Evolutionary conservation across 2,113 vertebrate species (phyloP).

Genomic region (Thryonomys swinderianus): DNA sequence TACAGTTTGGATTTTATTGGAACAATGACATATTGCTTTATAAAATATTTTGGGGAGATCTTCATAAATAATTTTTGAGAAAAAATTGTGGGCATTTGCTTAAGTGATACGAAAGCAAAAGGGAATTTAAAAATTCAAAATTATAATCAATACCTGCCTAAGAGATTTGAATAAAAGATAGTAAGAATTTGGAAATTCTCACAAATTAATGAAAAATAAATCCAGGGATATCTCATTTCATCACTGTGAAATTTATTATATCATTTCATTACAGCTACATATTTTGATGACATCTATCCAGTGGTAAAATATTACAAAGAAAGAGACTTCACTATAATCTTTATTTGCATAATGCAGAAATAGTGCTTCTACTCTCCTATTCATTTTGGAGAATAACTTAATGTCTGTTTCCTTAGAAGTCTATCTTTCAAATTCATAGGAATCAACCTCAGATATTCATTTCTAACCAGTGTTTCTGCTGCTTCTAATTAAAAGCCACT

Average conservation of each 20-base stretch:
- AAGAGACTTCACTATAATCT: neutral
- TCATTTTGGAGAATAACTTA: neutral
- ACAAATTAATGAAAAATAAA: neutral
- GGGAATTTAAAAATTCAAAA: neutral
- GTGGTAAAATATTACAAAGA: neutral
- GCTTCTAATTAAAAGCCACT: conserved; percentile 2
- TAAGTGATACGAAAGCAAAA: neutral
- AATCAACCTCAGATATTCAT: neutral
- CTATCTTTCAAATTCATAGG: neutral
- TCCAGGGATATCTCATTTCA: neutral
- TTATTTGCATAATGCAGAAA: neutral
- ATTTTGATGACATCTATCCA: neutral
- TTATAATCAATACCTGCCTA: neutral
- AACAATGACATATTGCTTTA: neutral
- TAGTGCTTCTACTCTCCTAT: neutral
- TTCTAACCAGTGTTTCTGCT: neutral
- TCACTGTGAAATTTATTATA: neutral
- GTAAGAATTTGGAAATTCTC: neutral
- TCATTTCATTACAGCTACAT: neutral
- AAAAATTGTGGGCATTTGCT: neutral
- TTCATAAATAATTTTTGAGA: neutral
- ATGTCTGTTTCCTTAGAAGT: neutral
- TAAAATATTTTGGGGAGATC: neutral
- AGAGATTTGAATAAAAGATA: neutral
- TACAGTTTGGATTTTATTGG: neutral